Conservation (phyloP, 2,113 vertebrate species). For the Ifrita kowaldi region DNA sequence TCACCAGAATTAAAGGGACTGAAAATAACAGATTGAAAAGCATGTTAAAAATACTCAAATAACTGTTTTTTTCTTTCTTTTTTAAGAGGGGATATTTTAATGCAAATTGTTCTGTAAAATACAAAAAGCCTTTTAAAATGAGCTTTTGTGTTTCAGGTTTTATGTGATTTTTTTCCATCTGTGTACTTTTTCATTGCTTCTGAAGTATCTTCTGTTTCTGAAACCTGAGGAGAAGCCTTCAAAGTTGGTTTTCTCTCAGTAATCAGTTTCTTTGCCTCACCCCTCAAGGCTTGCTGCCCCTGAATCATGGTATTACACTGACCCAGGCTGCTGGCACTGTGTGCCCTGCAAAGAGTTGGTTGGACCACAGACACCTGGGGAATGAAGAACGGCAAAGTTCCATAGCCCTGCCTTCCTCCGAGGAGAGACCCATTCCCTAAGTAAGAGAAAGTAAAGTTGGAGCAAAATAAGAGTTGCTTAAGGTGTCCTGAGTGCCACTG, state of each 20-base stretch:
- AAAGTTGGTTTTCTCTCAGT: background rate
- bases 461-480: background rate
- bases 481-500: background rate
- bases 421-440: rapidly evolving
- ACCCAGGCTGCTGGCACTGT: background rate
- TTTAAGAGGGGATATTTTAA: background rate
- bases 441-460: background rate
- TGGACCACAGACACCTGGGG: background rate
- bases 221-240: background rate
- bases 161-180: background rate
- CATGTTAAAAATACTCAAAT: background rate
- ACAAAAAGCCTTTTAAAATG: background rate
- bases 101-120: background rate
- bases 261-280: background rate
- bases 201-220: background rate
- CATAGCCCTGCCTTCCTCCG: background rate
- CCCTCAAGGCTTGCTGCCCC: background rate
- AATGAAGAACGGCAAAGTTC: background rate
- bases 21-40: background rate
- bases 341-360: rapidly evolving
- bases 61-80: background rate
- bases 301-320: background rate
- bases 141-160: background rate
- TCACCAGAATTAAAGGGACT: background rate
- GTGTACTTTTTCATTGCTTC: background rate